Percentiles rank a stretch among this genome's conserved stretches.
These are phyloP conservation scores for Sinentomon sp. DNA, from an alignment of 2,888 invertebrate species.

Conservation along the genomic window DNA sequence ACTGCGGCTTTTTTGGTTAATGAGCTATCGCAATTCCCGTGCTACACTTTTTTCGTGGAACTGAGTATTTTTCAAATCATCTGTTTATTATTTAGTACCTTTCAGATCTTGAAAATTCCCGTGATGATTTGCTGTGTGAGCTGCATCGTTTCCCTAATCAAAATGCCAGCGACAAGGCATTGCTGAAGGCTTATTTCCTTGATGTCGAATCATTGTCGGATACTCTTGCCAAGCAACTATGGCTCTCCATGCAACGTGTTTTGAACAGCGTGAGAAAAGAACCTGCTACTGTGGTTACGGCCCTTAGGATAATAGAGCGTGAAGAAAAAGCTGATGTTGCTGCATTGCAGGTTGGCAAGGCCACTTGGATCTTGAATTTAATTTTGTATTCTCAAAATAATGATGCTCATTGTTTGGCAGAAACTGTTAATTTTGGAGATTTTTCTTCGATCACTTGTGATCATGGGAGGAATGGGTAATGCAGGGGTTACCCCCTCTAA, in stretches of 20 bases:
- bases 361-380: too few relatives aligned
- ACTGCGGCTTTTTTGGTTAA: background rate
- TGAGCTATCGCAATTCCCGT: background rate
- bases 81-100: conserved; percentile 32
- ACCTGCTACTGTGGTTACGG: conserved; percentile 83
- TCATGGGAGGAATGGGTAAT: too few relatives aligned
- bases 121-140: conserved; percentile 83
- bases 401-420: too few relatives aligned
- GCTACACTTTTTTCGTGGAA: background rate
- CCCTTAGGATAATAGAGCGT: conserved; percentile 77
- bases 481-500: too few relatives aligned
- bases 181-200: conserved; percentile 82
- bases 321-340: conserved; percentile 84
- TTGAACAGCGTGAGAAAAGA: conserved; percentile 81
- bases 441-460: too few relatives aligned
- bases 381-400: too few relatives aligned
- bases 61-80: background rate
- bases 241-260: conserved; percentile 61
- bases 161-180: conserved; percentile 61
- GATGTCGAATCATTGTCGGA: conserved; percentile 77
- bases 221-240: conserved; percentile 66
- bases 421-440: too few relatives aligned
- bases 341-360: conserved; percentile 31
- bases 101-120: conserved; percentile 79
- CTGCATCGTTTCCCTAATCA: conserved; percentile 78